phyloP scores from a whole-genome alignment of 1,140 invertebrate species.

The Drosophila paulistorum region DNA sequence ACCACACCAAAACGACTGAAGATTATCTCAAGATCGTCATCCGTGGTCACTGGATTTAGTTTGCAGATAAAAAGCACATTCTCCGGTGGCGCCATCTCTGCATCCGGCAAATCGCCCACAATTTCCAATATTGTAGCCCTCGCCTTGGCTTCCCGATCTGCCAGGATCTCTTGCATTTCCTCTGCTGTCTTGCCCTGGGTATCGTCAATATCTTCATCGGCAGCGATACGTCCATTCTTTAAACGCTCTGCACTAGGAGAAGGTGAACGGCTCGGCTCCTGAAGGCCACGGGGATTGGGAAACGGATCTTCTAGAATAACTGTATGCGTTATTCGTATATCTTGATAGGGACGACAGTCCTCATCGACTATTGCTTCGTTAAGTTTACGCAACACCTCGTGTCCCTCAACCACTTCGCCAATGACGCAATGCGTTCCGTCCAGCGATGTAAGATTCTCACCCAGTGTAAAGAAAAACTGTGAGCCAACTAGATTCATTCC shows the following conservation, averaged over 20 bases:
- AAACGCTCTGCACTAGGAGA: constrained; percentile 91
- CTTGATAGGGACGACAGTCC: constrained; percentile 95
- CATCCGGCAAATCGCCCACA: constrained; percentile 98
- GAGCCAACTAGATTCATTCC: constrained; percentile 97
- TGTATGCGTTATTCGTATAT: constrained; percentile 98
- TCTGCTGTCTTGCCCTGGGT: constrained; percentile 91
- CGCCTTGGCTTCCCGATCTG: constrained; percentile 97
- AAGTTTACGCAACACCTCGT: constrained; percentile 93
- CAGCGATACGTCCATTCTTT: constrained; percentile 94
- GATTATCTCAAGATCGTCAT: constrained; percentile 99
- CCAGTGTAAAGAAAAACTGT: constrained; percentile 98
- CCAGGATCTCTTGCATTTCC: constrained; percentile 94
- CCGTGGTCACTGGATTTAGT: constrained; percentile 99
- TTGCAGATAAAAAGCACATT: constrained; percentile 99
- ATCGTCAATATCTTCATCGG: constrained; percentile 98
- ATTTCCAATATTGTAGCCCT: constrained; percentile 99
- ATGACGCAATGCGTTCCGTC: constrained; percentile 98
- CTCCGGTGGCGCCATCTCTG: constrained; percentile 98
- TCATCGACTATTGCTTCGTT: constrained; percentile 98
- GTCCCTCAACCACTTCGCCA: constrained; percentile 96
- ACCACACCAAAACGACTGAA: constrained; percentile 98
- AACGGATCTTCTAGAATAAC: constrained; percentile 98
- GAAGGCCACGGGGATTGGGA: constrained; percentile 91
- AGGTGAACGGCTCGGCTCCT: constrained; percentile 93
- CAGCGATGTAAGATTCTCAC: constrained; percentile 93